A percentile compares a stretch with the other conserved stretches of the same genome.
Conservation (phyloP, 2,888 invertebrate species). For the Halictus ligatus region DNA sequence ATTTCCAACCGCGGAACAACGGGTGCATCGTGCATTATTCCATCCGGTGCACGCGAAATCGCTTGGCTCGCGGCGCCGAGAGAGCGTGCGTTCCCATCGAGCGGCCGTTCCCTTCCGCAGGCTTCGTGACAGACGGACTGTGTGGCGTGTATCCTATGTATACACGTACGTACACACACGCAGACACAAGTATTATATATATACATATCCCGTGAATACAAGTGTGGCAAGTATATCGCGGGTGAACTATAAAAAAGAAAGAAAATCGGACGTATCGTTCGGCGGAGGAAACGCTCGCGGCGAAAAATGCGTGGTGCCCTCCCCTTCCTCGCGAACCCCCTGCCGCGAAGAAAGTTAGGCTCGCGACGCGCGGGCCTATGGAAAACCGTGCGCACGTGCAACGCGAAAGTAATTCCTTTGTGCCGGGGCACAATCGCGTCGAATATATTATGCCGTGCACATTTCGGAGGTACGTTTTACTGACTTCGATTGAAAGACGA, state of each 20-base stretch:
- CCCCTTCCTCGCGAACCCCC: not conserved
- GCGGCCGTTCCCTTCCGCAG: constrained; percentile 38
- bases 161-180: no score
- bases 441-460: constrained; percentile 70
- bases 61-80: constrained; percentile 28
- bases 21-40: not conserved
- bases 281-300: constrained; percentile 17
- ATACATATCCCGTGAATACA: constrained; percentile 61
- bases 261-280: constrained; percentile 50
- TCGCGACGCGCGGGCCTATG: not conserved
- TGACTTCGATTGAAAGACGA: constrained; percentile 74
- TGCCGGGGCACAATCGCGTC: constrained; percentile 63
- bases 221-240: constrained; percentile 32
- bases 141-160: not conserved
- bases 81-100: constrained; percentile 11
- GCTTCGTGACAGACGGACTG: constrained; percentile 62
- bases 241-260: constrained; percentile 64
- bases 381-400: constrained; percentile 27
- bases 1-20: constrained; percentile 18
- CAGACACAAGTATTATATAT: no score
- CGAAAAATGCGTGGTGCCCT: not conserved
- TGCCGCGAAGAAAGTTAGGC: constrained; percentile 17
- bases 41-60: constrained; percentile 7
- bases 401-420: constrained; percentile 60
- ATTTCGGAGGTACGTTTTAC: constrained; percentile 73